A percentile compares a stretch with the other conserved stretches of the same genome.
Conservation (phyloP, 1,140 invertebrate genomes). For the Caenorhabditis inopinata region DNA sequence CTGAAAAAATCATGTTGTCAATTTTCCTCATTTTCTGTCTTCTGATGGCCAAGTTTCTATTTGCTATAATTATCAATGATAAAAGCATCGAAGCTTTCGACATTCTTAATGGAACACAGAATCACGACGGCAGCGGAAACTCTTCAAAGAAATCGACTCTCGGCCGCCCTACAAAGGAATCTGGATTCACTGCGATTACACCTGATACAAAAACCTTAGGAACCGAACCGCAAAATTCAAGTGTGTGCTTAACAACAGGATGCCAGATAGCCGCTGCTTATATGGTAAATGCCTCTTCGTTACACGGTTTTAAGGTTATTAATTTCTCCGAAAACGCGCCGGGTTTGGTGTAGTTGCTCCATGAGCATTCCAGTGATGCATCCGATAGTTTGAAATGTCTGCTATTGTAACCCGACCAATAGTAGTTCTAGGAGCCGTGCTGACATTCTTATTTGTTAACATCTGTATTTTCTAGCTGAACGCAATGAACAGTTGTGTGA, state of each 20-base stretch:
- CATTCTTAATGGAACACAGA: background rate
- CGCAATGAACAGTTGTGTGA: slow-evolving; percentile 76
- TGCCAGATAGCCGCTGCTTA: slow-evolving; percentile 49
- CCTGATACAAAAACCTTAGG: background rate
- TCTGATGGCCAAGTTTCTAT: background rate
- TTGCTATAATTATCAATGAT: slow-evolving; percentile 31
- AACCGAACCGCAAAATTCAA: background rate
- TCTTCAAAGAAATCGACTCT: background rate
- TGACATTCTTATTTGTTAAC: background rate
- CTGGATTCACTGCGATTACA: background rate
- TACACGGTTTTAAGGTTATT: too few species aligned
- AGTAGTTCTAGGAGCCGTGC: background rate
- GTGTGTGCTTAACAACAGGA: slow-evolving; percentile 46
- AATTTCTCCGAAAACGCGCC: too few species aligned
- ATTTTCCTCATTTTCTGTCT: slow-evolving; percentile 34
- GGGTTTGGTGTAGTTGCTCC: too few species aligned
- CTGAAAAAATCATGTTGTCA: slow-evolving; percentile 41
- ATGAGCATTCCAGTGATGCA: too few species aligned
- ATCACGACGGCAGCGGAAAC: background rate
- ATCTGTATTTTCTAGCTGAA: slow-evolving; percentile 36
- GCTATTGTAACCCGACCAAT: too few species aligned
- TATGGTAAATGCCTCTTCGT: slow-evolving; percentile 36
- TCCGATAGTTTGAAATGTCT: too few species aligned
- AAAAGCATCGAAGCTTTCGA: background rate
- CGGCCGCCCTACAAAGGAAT: background rate